A percentile compares a stretch with the other conserved stretches of the same genome.
phyloP scores from a whole-genome alignment of 2,888 invertebrate species.

The Scelioninae gen. 1 region DNA sequence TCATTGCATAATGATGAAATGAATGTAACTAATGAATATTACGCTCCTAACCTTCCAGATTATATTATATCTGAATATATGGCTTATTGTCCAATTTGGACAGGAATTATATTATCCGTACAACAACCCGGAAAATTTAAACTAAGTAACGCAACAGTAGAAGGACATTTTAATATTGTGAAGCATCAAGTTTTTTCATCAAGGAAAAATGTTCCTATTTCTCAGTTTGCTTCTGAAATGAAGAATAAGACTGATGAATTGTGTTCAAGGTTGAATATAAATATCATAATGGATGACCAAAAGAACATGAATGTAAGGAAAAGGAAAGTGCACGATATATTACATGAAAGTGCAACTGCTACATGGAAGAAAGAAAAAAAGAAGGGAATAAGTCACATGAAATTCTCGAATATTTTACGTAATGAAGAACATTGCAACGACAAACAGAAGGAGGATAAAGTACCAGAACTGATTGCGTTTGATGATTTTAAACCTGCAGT shows the following conservation, averaged over 20 bases:
- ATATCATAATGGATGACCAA: background rate
- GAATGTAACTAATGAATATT: background rate
- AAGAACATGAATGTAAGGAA: background rate
- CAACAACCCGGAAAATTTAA: slow-evolving; percentile 3
- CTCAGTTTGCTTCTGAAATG: no score
- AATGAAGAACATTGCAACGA: no score
- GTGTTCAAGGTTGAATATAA: background rate
- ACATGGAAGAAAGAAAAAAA: background rate
- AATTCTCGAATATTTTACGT: no score
- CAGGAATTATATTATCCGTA: slow-evolving; percentile 9
- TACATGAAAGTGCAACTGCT: background rate
- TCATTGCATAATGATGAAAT: background rate
- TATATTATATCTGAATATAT: background rate
- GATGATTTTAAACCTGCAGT: no score
- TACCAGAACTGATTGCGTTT: no score
- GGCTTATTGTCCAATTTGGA: background rate
- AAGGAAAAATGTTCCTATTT: no score
- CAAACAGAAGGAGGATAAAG: no score
- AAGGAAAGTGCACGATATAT: background rate
- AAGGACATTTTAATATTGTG: slow-evolving; percentile 6
- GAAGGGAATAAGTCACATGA: background rate
- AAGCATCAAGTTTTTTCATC: slow-evolving; percentile 12
- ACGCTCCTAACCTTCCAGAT: background rate
- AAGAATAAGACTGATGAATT: background rate
- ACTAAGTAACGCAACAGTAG: slow-evolving; percentile 22